phyloP scores from a whole-genome alignment of 2,888 invertebrate genomes.

The Beris chalybata region DNA sequence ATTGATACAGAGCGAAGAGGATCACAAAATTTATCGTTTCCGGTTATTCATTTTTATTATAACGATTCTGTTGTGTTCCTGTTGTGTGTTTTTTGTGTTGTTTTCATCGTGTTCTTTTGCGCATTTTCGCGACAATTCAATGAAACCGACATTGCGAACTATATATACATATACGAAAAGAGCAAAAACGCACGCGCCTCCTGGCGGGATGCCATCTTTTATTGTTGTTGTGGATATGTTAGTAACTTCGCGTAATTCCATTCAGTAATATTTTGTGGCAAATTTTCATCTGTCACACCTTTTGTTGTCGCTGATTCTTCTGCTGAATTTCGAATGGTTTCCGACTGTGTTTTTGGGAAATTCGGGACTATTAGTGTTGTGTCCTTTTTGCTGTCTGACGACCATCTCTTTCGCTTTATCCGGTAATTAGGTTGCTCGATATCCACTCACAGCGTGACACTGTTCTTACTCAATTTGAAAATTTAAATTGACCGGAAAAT shows the following conservation, averaged over 20 bases:
- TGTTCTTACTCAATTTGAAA: no score
- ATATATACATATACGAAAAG: no score
- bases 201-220: slow-evolving; percentile 43
- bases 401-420: background rate
- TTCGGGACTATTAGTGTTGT: slow-evolving; percentile 7
- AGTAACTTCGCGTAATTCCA: slow-evolving; percentile 44
- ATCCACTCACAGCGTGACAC: no score
- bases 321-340: slow-evolving; percentile 9
- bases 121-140: background rate
- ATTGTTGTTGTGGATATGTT: slow-evolving; percentile 35
- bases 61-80: background rate
- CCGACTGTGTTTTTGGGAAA: slow-evolving; percentile 21
- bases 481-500: slow-evolving; percentile 33
- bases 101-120: background rate
- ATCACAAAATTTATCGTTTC: slow-evolving; percentile 15
- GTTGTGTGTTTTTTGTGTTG: background rate
- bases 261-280: slow-evolving; percentile 44
- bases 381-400: background rate
- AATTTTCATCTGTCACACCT: slow-evolving; percentile 23
- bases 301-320: slow-evolving; percentile 8
- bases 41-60: slow-evolving; percentile 4
- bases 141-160: background rate
- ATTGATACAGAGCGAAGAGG: slow-evolving; percentile 19
- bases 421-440: slow-evolving; percentile 17
- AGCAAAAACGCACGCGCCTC: slow-evolving; percentile 43